Evolutionary conservation across 2,888 invertebrate species (phyloP), one percentile per base, ranked within the genome.

Genomic region (Tiliacea aurago): DNA sequence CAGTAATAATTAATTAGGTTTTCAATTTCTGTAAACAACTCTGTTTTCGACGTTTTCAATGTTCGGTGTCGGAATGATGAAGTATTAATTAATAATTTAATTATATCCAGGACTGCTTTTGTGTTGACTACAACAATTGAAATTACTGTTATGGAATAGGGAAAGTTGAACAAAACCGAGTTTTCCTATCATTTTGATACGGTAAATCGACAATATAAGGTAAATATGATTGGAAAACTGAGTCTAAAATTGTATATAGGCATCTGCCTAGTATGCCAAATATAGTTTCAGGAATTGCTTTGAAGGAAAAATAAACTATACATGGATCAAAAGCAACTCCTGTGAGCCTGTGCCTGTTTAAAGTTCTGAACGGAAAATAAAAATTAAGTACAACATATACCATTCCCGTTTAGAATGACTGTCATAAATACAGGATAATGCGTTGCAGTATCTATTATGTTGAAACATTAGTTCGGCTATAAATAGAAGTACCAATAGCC

Each of bases 31-130:
- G 56, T 78, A 63, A 76, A 63, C 62, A 58, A 37, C 10, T 49
- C 37, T 63, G 78, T 58, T 78, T 18, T 58, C 11, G 62, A 70
- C 56, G 56, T 78, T 28, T 78, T 56, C 28, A 49, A 77, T 59
- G 43, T 28, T 28, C 49, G 15, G 7, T 18, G 7, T 28, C 11
- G 7, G 28, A 59, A 37, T 43, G 49, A 37, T 45, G 28, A 59
- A 59, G n/a, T 61, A 53, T 11, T 53, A 23, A 41, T 63, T 51
- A 63, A 51, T 56, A n/a, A 68, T 45, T 37, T 37, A n/a, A 49
- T 49, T 28, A 37, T 6, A 62, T 28, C 11, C 37, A 2, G n/a
- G n/a, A 51, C 23, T 18, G 47, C 1, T 47, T 49, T 76, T 78
- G n/a, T 33, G 13, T 63, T 47, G 13, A 2, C 0, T 10, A 47